A percentile compares a stretch with the other conserved stretches of the same genome.
Conservation (phyloP, 2,888 invertebrate genomes). For the Sarcophaga carnaria region DNA sequence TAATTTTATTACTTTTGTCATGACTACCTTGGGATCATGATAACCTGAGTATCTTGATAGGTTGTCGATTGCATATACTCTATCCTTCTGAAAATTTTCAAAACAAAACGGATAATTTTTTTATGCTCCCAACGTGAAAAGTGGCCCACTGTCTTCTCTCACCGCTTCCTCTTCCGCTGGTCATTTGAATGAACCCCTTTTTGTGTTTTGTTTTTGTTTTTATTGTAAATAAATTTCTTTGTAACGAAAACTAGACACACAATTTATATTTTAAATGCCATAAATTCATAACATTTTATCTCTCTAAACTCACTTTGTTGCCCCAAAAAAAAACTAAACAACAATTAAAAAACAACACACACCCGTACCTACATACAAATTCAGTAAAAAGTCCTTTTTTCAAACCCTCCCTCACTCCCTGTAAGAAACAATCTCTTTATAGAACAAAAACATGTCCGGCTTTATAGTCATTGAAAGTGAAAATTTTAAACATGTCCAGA, state of each 20-base stretch:
- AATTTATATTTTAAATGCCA: slow-evolving; percentile 79
- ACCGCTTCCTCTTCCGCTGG: background rate
- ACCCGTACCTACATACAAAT: background rate
- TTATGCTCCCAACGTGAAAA: too few species aligned
- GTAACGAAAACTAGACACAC: slow-evolving; percentile 25
- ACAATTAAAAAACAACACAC: slow-evolving; percentile 59
- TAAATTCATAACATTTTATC: slow-evolving; percentile 75
- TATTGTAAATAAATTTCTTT: slow-evolving; percentile 20
- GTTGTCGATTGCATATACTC: too few species aligned
- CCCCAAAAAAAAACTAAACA: slow-evolving; percentile 9
- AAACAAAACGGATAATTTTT: too few species aligned
- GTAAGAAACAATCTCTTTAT: background rate
- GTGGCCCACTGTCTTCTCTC: slow-evolving; percentile 10
- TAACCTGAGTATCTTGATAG: too few species aligned
- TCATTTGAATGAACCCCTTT: background rate
- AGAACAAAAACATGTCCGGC: background rate
- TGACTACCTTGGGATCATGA: too few species aligned
- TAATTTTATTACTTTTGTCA: too few species aligned
- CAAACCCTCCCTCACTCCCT: background rate
- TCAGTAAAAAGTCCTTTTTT: background rate
- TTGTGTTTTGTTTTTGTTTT: slow-evolving; percentile 48
- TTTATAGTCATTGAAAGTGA: slow-evolving; percentile 28
- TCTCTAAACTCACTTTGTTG: background rate
- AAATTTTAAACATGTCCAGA: slow-evolving; percentile 53
- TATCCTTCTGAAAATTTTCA: too few species aligned